A percentile compares a stretch with the other conserved stretches of the same genome.
These are phyloP conservation scores for Anthonomus grandis DNA, from an alignment of 1,140 invertebrate species.

Conservation along the genomic window DNA sequence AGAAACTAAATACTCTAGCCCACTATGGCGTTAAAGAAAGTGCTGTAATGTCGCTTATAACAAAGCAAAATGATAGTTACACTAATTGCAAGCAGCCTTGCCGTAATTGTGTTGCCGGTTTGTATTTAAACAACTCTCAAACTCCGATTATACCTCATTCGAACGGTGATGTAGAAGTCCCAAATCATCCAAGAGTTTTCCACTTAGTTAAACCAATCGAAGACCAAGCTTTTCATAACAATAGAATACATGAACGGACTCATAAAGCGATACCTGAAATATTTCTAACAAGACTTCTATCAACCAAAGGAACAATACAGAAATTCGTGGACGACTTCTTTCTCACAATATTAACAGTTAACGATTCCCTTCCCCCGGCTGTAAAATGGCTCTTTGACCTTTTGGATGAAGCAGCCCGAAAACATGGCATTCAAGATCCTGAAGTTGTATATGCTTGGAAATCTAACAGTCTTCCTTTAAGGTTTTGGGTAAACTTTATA, in stretches of 20 bases:
- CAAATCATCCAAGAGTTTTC: conserved; percentile 69
- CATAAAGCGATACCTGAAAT: conserved; percentile 95
- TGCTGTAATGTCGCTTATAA: conserved; percentile 90
- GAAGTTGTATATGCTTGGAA: conserved; percentile 96
- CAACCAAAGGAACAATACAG: conserved; percentile 93
- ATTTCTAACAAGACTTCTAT: conserved; percentile 86
- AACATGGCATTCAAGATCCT: conserved; percentile 79
- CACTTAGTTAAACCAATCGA: conserved; percentile 83
- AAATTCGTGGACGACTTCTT: conserved; percentile 97
- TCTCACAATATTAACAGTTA: conserved; percentile 81
- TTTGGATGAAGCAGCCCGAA: conserved; percentile 83
- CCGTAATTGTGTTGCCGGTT: conserved; percentile 69
- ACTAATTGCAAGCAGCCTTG: conserved; percentile 77
- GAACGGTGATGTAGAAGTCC: conserved; percentile 73
- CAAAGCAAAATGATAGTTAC: conserved; percentile 80
- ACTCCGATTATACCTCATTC: conserved; percentile 66
- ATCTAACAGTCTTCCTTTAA: conserved; percentile 86
- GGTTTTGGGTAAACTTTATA: conserved; percentile 97
- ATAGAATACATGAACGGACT: conserved; percentile 67
- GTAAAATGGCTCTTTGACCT: conserved; percentile 96
- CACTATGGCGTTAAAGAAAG: conserved; percentile 93
- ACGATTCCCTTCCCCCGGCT: conserved; percentile 84
- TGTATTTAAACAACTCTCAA: conserved; percentile 72
- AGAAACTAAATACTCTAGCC: conserved; percentile 85
- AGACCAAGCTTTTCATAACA: conserved; percentile 60